Evolutionary conservation across 2,888 invertebrate species (phyloP).

Genomic region (Drosophila paramelanica): DNA sequence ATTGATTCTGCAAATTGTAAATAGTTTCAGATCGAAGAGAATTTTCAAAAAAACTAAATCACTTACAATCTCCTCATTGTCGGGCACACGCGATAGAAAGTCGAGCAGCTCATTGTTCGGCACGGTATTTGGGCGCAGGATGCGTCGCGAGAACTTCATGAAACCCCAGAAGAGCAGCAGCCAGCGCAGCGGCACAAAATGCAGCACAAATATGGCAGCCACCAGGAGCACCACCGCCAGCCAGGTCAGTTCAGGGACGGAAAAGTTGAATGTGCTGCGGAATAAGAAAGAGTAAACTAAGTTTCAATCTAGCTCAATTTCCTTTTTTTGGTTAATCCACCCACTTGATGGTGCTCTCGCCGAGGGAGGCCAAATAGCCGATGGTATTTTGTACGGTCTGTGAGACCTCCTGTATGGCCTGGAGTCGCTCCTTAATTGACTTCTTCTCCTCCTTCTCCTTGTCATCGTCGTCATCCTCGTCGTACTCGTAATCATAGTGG

Average conservation of each 20-base stretch:
- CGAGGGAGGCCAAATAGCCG: conserved; percentile 96
- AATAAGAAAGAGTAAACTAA: background rate
- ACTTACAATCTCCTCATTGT: conserved; percentile 95
- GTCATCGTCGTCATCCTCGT: conserved; percentile 95
- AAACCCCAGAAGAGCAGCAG: conserved; percentile 97
- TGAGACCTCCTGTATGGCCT: conserved; percentile 98
- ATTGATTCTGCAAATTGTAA: conserved; percentile 76
- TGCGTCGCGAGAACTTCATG: conserved; percentile 97
- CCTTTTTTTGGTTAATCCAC: rapidly evolving
- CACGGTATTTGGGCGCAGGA: conserved; percentile 96
- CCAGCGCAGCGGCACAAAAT: conserved; percentile 94
- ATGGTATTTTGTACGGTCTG: conserved; percentile 98
- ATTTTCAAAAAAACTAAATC: rapidly evolving
- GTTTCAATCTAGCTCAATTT: background rate
- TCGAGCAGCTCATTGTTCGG: conserved; percentile 99
- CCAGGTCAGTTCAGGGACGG: conserved; percentile 97
- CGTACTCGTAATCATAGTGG: conserved; percentile 88
- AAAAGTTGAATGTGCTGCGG: conserved; percentile 96
- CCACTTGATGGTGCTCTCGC: conserved; percentile 98
- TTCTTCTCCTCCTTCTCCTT: conserved; percentile 98
- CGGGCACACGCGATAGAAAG: conserved; percentile 96
- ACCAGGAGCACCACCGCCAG: conserved; percentile 93
- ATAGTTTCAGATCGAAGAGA: background rate
- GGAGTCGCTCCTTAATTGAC: conserved; percentile 95
- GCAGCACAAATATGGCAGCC: conserved; percentile 91